These are phyloP conservation scores for Paragorgia papillata DNA, from an alignment of 92 coral and sea anemone genomes.

Conservation along the genomic window DNA sequence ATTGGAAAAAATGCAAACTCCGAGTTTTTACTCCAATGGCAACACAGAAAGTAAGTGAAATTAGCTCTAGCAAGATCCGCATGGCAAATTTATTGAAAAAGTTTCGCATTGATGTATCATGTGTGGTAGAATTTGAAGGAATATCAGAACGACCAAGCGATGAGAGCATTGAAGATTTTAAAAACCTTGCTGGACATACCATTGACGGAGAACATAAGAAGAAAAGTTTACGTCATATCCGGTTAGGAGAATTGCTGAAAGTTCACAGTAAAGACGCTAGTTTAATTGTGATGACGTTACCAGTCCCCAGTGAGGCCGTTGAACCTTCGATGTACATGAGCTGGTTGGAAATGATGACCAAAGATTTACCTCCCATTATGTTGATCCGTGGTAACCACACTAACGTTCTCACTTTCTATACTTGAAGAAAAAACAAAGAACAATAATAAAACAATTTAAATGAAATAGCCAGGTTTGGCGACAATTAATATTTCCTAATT, in stretches of 20 bases:
- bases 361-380: slow-evolving; percentile 90
- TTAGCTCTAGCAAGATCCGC: slow-evolving; percentile 77
- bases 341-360: slow-evolving; percentile 94
- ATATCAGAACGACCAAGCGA: slow-evolving; percentile 73
- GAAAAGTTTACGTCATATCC: slow-evolving; percentile 86
- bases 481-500: too few species aligned
- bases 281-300: slow-evolving; percentile 88
- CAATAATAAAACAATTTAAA: too few species aligned
- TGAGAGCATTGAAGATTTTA: slow-evolving; percentile 70
- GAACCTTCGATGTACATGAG: slow-evolving; percentile 93
- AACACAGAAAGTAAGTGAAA: slow-evolving; percentile 50
- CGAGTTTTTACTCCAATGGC: slow-evolving; percentile 89
- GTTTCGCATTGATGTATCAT: slow-evolving; percentile 88
- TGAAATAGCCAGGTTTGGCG: too few species aligned
- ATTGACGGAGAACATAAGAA: slow-evolving; percentile 71
- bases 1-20: slow-evolving; percentile 92
- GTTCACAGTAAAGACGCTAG: slow-evolving; percentile 84
- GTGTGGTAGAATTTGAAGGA: slow-evolving; percentile 87
- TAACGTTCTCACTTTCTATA: slow-evolving; percentile 92
- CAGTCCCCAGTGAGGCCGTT: slow-evolving; percentile 89
- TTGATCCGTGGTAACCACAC: slow-evolving; percentile 97
- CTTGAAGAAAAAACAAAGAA: slow-evolving; percentile 42
- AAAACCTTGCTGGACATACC: slow-evolving; percentile 72
- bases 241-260: slow-evolving; percentile 86
- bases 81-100: slow-evolving; percentile 92